Conservation (phyloP, 2,113 vertebrate genomes). For the Panthera uncia region DNA sequence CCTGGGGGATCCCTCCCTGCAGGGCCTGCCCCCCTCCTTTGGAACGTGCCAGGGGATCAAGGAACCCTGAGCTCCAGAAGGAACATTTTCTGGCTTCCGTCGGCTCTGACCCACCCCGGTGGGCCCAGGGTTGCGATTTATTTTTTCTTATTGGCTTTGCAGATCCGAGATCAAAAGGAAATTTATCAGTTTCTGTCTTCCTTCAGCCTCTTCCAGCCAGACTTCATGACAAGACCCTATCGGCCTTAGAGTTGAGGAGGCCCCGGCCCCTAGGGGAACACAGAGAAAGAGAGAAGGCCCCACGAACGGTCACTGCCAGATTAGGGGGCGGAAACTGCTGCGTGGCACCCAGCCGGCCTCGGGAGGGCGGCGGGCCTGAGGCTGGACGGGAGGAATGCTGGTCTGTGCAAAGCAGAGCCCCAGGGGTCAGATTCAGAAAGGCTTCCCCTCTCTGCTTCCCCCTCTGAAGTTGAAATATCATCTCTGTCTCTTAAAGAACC, state of each 20-base stretch:
- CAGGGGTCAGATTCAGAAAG: slow-evolving; percentile 68
- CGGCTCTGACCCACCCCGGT: background rate
- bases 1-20: slow-evolving; percentile 71
- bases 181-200: slow-evolving; percentile 87
- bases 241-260: slow-evolving; percentile 76
- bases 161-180: slow-evolving; percentile 85
- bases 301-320: slow-evolving; percentile 64
- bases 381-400: background rate
- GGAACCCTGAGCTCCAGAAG: slow-evolving; percentile 56
- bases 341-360: slow-evolving; percentile 75
- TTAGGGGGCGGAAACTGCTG: slow-evolving; percentile 71
- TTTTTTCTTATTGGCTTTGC: slow-evolving; percentile 77
- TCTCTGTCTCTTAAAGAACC: slow-evolving; percentile 79
- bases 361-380: background rate
- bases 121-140: slow-evolving; percentile 66
- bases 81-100: slow-evolving; percentile 43
- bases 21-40: slow-evolving; percentile 60
- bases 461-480: slow-evolving; percentile 79
- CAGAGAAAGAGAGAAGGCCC: slow-evolving; percentile 46
- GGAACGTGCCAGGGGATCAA: slow-evolving; percentile 64
- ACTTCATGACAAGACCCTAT: slow-evolving; percentile 81
- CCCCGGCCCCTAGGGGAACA: slow-evolving; percentile 43
- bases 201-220: slow-evolving; percentile 82
- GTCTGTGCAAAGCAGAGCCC: slow-evolving; percentile 37
- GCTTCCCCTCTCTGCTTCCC: slow-evolving; percentile 73